phyloP scores from a whole-genome alignment of 2,113 vertebrate species.

The Xiphophorus maculatus region DNA sequence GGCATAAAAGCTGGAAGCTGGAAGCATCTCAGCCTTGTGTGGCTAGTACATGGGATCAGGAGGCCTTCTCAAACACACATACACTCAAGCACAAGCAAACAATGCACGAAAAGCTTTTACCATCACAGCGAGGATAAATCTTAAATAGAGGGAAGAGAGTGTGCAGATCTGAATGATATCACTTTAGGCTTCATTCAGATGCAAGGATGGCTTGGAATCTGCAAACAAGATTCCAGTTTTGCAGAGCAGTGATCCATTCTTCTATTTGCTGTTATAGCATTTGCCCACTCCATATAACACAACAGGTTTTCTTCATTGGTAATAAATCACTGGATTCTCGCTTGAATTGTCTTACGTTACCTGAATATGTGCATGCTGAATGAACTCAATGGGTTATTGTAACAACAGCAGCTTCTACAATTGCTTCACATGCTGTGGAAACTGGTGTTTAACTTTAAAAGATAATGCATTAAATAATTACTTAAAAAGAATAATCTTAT shows the following conservation, averaged over 20 bases:
- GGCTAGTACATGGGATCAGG: constrained; percentile 37
- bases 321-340: background rate
- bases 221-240: constrained; percentile 28
- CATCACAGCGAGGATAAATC: constrained; percentile 52
- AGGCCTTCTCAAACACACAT: constrained; percentile 41
- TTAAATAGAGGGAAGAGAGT: constrained; percentile 49
- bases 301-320: background rate
- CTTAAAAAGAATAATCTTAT: background rate
- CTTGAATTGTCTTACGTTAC: background rate
- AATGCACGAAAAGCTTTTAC: constrained; percentile 14
- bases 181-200: constrained; percentile 42
- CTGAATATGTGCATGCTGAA: background rate
- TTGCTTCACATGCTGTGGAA: background rate
- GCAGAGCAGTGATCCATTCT: constrained; percentile 31
- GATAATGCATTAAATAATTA: background rate
- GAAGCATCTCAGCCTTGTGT: constrained; percentile 26
- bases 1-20: background rate
- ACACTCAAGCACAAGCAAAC: constrained; percentile 13
- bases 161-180: constrained; percentile 42
- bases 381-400: background rate
- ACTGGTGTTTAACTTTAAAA: background rate
- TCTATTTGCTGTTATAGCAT: constrained; percentile 21
- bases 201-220: constrained; percentile 26
- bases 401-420: background rate
- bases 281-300: background rate